Evolutionary conservation across 1,140 invertebrate species (phyloP).

Genomic region (Sarcophaga peregrina): DNA sequence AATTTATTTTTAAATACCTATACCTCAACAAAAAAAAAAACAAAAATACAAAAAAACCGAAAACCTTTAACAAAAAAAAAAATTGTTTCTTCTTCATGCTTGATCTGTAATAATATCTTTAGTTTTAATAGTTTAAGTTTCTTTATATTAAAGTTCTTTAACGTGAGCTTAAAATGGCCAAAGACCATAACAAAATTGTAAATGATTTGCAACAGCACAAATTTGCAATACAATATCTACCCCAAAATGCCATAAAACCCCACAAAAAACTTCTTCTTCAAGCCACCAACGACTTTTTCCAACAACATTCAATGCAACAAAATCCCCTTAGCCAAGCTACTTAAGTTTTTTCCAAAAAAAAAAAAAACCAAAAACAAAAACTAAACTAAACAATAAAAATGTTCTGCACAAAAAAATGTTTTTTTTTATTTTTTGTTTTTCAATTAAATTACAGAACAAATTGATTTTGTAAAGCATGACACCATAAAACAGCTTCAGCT

Average conservation of each 20-base stretch:
- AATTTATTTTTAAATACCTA: neutral
- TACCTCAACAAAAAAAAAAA: no score
- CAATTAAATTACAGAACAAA: conserved; percentile 66
- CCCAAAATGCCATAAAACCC: neutral
- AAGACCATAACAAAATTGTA: conserved; percentile 44
- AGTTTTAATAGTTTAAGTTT: conserved; percentile 9
- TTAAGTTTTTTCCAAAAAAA: no score
- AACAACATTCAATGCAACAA: no score
- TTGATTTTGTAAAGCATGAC: conserved; percentile 50
- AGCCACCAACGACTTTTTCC: conserved; percentile 3
- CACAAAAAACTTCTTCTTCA: neutral
- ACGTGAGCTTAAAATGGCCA: neutral
- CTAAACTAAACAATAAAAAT: no score
- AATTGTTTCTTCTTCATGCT: neutral
- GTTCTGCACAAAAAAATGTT: no score
- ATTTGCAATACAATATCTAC: conserved; percentile 7
- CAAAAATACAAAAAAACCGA: neutral
- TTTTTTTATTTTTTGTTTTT: conserved; percentile 40
- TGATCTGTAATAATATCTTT: neutral
- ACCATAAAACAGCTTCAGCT: conserved; percentile 23
- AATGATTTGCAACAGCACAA: conserved; percentile 40
- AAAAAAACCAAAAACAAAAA: no score
- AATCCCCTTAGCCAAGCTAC: no score
- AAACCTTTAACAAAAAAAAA: neutral
- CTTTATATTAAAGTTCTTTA: neutral